Conservation (phyloP, 2,797 vertebrate genomes). For the Denticeps clupeoides region DNA sequence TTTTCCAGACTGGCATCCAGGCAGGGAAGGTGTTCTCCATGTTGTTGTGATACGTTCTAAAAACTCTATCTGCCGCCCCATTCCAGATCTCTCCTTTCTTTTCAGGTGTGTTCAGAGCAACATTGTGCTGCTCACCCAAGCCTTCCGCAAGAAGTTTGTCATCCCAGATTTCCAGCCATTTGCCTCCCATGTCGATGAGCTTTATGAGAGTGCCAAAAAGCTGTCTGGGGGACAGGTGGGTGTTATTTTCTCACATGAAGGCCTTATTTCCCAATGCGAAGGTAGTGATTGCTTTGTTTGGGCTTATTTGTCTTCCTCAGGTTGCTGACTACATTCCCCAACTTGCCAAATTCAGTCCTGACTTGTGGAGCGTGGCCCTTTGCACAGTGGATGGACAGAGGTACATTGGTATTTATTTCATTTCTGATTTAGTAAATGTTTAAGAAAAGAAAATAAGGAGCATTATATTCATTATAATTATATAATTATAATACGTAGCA, state of each 20-base stretch:
- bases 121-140: slow-evolving; percentile 79
- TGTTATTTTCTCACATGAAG: too few species aligned
- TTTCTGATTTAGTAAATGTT: too few species aligned
- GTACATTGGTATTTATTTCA: slow-evolving; percentile 34
- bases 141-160: slow-evolving; percentile 79
- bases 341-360: slow-evolving; percentile 77
- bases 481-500: too few species aligned
- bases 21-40: not conserved
- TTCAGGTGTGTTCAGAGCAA: slow-evolving; percentile 79
- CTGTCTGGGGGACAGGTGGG: slow-evolving; percentile 77
- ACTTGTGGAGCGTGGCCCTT: slow-evolving; percentile 75
- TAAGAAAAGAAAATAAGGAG: too few species aligned
- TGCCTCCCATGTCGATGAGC: slow-evolving; percentile 70
- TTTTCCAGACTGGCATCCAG: not conserved
- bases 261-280: too few species aligned
- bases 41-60: too few species aligned
- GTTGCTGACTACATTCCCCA: slow-evolving; percentile 85
- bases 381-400: slow-evolving; percentile 83
- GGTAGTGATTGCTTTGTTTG: too few species aligned
- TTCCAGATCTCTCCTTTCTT: not conserved
- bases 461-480: too few species aligned
- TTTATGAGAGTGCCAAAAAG: slow-evolving; percentile 70
- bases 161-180: slow-evolving; percentile 79
- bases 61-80: too few species aligned
- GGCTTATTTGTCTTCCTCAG: slow-evolving; percentile 35